Percentiles rank a stretch among this genome's conserved stretches.
These are phyloP conservation scores for Artemia sp. DNA, from an alignment of 2,888 invertebrate species.

Conservation along the genomic window DNA sequence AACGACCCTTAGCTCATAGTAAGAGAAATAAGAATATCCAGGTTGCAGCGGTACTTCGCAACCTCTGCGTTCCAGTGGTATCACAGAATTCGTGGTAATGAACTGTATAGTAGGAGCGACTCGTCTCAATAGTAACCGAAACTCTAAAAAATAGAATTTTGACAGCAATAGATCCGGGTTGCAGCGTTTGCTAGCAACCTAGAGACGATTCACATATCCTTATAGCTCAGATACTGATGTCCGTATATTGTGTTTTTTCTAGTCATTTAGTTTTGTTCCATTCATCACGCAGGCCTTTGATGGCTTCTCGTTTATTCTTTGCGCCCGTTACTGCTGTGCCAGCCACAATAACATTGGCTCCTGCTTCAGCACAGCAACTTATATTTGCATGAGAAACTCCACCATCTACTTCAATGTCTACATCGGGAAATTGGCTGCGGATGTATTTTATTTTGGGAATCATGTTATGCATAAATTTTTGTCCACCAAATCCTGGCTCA, in stretches of 20 bases:
- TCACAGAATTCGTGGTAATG: no score
- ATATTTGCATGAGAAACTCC: conserved; percentile 84
- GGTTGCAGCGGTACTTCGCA: no score
- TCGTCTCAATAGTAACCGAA: no score
- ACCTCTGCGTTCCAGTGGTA: no score
- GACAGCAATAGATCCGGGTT: no score
- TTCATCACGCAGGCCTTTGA: conserved; percentile 46
- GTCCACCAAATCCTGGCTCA: conserved; percentile 96
- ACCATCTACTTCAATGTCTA: conserved; percentile 96
- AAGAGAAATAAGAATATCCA: no score
- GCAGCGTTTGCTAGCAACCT: no score
- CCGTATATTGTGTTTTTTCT: not conserved
- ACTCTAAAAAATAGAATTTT: no score
- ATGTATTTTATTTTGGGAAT: conserved; percentile 84
- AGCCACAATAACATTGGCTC: conserved; percentile 96
- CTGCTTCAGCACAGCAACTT: conserved; percentile 75
- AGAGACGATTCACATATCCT: no score
- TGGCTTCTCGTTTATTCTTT: conserved; percentile 59
- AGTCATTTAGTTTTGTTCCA: conserved; percentile 25
- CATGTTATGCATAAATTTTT: conserved; percentile 89
- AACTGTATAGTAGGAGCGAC: no score
- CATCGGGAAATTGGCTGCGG: conserved; percentile 56
- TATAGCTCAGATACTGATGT: no score
- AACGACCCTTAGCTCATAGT: no score
- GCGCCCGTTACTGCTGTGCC: conserved; percentile 83